phyloP scores from a whole-genome alignment of 2,797 vertebrate species.

The Gymnodraco acuticeps region DNA sequence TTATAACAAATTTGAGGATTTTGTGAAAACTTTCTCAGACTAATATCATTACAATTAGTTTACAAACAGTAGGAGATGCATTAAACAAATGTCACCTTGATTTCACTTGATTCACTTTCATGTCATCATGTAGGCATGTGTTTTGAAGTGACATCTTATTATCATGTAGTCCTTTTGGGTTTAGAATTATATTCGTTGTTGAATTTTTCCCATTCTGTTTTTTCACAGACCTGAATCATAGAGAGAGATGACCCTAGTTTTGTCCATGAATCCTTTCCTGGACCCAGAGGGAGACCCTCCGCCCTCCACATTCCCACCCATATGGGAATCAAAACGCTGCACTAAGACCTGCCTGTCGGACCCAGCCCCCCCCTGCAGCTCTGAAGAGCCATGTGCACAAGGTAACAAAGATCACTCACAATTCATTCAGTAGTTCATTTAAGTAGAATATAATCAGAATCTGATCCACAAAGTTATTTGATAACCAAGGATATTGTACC shows the following conservation, averaged over 20 bases:
- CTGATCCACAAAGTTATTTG: not conserved
- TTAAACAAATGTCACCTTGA: not conserved
- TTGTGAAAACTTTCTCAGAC: not conserved
- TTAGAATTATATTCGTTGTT: not conserved
- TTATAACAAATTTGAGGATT: slow-evolving; percentile 19
- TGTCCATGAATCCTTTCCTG: slow-evolving; percentile 95
- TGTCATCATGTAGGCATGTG: not conserved
- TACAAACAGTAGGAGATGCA: not conserved
- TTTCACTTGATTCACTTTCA: too few relatives aligned
- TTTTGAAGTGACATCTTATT: not conserved
- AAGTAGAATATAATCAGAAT: not conserved
- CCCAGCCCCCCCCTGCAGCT: slow-evolving; percentile 66
- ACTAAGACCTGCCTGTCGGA: slow-evolving; percentile 82
- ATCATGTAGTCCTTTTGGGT: not conserved
- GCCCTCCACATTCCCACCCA: slow-evolving; percentile 86
- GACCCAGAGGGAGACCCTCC: slow-evolving; percentile 91
- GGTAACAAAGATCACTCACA: slow-evolving; percentile 43
- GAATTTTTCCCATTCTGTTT: slow-evolving; percentile 2
- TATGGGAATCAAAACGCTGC: slow-evolving; percentile 90
- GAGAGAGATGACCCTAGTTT: slow-evolving; percentile 94
- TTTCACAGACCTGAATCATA: slow-evolving; percentile 59
- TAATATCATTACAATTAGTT: not conserved
- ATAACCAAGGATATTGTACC: not conserved
- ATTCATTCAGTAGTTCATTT: slow-evolving; percentile 1
- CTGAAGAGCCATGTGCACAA: slow-evolving; percentile 55